phyloP scores from a whole-genome alignment of 2,888 invertebrate species.

The Rapana venosa region DNA sequence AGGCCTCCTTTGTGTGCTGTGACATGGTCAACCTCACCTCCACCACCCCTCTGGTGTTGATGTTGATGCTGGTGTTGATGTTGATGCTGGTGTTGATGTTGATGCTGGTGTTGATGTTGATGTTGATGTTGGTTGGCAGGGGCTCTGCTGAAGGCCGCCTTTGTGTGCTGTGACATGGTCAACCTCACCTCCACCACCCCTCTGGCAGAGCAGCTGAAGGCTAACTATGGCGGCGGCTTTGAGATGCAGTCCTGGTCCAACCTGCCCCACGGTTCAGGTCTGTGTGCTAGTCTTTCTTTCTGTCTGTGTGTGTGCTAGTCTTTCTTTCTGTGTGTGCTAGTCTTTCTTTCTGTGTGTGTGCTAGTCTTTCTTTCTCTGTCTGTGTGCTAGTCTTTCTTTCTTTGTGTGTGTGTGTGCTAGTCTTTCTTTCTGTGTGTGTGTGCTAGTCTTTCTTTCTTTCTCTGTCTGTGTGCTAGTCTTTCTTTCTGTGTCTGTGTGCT shows the following conservation, averaged over 20 bases:
- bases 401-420: too few species aligned
- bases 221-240: constrained; percentile 78
- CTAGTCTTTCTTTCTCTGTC: too few species aligned
- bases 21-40: constrained; percentile 75
- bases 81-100: too few species aligned
- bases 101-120: too few species aligned
- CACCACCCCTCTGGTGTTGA: constrained; percentile 57
- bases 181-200: constrained; percentile 63
- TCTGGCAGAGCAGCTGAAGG: constrained; percentile 72
- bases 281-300: too few species aligned
- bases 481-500: neutral
- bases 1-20: constrained; percentile 79
- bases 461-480: neutral
- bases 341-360: too few species aligned
- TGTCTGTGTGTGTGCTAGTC: too few species aligned
- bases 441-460: neutral
- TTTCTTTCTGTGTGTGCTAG: too few species aligned
- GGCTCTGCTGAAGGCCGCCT: constrained; percentile 79
- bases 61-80: too few species aligned
- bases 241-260: constrained; percentile 79
- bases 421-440: neutral
- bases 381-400: too few species aligned
- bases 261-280: constrained; percentile 80
- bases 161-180: constrained; percentile 78
- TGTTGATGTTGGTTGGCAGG: constrained; percentile 64